A percentile compares a stretch with the other conserved stretches of the same genome.
Evolutionary conservation across 2,113 vertebrate genomes (phyloP).

Genomic region (Alethe castanea): DNA sequence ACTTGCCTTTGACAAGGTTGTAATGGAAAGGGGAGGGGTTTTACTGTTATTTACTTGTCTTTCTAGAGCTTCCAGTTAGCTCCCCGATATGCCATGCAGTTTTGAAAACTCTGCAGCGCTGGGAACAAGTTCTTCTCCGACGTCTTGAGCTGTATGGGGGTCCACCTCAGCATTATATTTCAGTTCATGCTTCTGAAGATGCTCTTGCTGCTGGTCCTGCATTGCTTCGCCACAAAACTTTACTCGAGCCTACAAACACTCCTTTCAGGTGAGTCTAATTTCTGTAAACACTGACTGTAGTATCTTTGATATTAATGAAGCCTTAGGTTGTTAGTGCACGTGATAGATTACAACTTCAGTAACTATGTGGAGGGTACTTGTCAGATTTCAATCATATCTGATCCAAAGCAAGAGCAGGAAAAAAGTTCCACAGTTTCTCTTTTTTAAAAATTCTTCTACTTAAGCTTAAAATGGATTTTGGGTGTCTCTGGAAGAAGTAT

Average conservation of each 20-base stretch:
- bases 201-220: constrained; percentile 84
- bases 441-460: background rate
- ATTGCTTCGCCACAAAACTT: constrained; percentile 91
- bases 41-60: background rate
- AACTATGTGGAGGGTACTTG: background rate
- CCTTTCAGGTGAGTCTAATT: constrained; percentile 84
- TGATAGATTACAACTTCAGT: background rate
- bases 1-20: background rate
- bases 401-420: background rate
- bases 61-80: constrained; percentile 90
- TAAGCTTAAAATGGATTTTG: background rate
- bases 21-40: background rate
- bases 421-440: background rate
- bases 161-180: constrained; percentile 88
- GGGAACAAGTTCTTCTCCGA: constrained; percentile 94
- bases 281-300: background rate
- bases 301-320: background rate
- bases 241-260: constrained; percentile 93
- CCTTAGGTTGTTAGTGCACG: background rate
- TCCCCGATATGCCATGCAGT: constrained; percentile 92
- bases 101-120: constrained; percentile 91
- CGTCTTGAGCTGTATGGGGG: constrained; percentile 91
- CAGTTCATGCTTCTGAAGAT: constrained; percentile 81
- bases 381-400: background rate
- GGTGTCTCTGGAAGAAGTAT: background rate